These are phyloP conservation scores for Argyrosomus japonicus DNA, from an alignment of 2,113 vertebrate species.

Conservation along the genomic window DNA sequence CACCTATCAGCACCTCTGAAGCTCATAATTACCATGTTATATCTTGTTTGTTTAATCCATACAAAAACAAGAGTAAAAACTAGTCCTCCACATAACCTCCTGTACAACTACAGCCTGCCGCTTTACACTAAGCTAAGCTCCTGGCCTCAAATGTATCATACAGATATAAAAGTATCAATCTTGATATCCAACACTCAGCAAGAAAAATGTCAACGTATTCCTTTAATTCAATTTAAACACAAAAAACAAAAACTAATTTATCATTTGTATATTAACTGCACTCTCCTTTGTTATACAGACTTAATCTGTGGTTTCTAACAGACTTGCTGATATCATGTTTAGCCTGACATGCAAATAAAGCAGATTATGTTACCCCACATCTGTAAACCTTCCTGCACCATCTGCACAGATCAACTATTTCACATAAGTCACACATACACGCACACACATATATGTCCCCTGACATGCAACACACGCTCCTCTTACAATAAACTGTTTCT, in stretches of 20 bases:
- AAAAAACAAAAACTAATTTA: background rate
- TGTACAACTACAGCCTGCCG: background rate
- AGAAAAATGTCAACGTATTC: background rate
- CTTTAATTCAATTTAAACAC: background rate
- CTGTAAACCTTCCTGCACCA: conserved; percentile 65
- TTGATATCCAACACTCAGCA: too few species aligned
- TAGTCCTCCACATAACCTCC: background rate
- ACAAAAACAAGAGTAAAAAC: background rate
- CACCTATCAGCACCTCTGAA: background rate
- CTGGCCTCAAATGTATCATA: too few species aligned
- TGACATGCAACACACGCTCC: conserved; percentile 56
- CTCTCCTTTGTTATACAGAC: background rate
- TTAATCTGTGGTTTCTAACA: conserved; percentile 33
- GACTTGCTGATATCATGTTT: conserved; percentile 58
- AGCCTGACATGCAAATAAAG: conserved; percentile 67
- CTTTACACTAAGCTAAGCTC: too few species aligned
- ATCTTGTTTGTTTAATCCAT: background rate
- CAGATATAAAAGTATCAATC: too few species aligned
- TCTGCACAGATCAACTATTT: conserved; percentile 60
- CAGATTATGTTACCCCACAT: conserved; percentile 70
- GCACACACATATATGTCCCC: conserved; percentile 18
- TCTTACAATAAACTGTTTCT: conserved; percentile 27
- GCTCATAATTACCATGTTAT: background rate
- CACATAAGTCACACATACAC: conserved; percentile 34
- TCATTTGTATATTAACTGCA: background rate